Percentiles rank a stretch among this genome's conserved stretches.
Evolutionary conservation across 2,113 vertebrate species (phyloP).

Genomic region (Perca fluviatilis): DNA sequence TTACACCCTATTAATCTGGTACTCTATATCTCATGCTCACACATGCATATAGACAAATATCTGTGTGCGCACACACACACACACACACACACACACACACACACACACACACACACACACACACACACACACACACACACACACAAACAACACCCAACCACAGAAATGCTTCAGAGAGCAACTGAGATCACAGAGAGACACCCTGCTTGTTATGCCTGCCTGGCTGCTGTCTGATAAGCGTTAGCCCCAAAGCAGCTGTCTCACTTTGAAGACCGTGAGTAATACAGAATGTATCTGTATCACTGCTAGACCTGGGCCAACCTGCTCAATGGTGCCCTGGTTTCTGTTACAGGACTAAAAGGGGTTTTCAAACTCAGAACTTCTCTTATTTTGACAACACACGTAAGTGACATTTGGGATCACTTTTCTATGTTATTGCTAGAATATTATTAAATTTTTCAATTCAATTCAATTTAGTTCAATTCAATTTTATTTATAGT

Average conservation of each 20-base stretch:
- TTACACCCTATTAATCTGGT: too few relatives aligned
- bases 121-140: slow-evolving; percentile 20
- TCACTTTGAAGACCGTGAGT: slow-evolving; percentile 35
- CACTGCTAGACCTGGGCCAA: slow-evolving; percentile 17
- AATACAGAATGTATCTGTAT: slow-evolving; percentile 40
- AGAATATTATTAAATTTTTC: too few relatives aligned
- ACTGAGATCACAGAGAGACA: slow-evolving; percentile 55
- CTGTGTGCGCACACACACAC: neutral
- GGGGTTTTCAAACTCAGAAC: slow-evolving; percentile 18
- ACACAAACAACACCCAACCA: slow-evolving; percentile 1
- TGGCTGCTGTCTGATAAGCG: slow-evolving; percentile 70
- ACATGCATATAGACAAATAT: slow-evolving; percentile 22
- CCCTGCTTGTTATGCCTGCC: slow-evolving; percentile 44
- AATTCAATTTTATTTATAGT: too few relatives aligned
- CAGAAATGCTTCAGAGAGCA: slow-evolving; percentile 48
- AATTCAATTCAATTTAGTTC: too few relatives aligned
- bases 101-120: slow-evolving; percentile 12
- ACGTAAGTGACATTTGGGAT: neutral
- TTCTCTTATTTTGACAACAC: neutral
- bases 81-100: slow-evolving; percentile 19
- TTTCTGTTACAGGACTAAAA: slow-evolving; percentile 31
- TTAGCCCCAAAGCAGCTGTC: slow-evolving; percentile 29
- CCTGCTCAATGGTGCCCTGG: slow-evolving; percentile 21
- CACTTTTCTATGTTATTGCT: neutral
- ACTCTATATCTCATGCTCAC: neutral